A percentile compares a stretch with the other conserved stretches of the same genome.
Evolutionary conservation across 2,113 vertebrate species (phyloP).

Genomic region (Stigmatopora nigra): DNA sequence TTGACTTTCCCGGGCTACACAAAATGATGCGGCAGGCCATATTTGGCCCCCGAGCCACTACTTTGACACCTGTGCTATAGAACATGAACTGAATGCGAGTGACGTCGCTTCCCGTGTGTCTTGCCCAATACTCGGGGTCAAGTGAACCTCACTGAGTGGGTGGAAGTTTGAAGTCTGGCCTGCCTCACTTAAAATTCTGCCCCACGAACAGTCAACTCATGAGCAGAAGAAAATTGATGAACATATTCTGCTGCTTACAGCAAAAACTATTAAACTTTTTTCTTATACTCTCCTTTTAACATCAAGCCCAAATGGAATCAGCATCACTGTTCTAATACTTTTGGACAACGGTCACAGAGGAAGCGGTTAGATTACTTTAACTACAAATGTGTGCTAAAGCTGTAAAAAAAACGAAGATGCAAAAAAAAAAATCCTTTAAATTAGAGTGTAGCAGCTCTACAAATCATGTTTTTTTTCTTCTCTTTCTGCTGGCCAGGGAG

Average conservation of each 20-base stretch:
- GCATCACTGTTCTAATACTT: background rate
- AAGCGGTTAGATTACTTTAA: conserved; percentile 31
- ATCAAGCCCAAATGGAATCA: background rate
- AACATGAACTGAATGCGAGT: too few species aligned
- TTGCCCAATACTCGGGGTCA: too few species aligned
- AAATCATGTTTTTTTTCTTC: conserved; percentile 32
- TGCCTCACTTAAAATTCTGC: background rate
- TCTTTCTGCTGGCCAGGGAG: conserved; percentile 43
- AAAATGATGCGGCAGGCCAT: too few species aligned
- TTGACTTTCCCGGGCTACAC: too few species aligned
- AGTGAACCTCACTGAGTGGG: background rate
- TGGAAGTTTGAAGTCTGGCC: background rate
- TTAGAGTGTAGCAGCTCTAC: conserved; percentile 30
- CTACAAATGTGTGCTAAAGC: conserved; percentile 31
- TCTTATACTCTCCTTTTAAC: background rate
- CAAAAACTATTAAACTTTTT: background rate
- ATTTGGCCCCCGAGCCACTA: too few species aligned
- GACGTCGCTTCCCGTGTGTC: too few species aligned
- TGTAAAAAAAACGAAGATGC: background rate
- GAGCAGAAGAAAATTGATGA: background rate
- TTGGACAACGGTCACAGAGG: conserved; percentile 13
- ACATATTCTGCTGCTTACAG: background rate
- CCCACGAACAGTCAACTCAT: background rate
- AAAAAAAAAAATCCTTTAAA: conserved; percentile 35
- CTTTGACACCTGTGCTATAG: too few species aligned